These are phyloP conservation scores for Strigamia transsilvanica DNA, from an alignment of 2,888 invertebrate species.

Conservation along the genomic window DNA sequence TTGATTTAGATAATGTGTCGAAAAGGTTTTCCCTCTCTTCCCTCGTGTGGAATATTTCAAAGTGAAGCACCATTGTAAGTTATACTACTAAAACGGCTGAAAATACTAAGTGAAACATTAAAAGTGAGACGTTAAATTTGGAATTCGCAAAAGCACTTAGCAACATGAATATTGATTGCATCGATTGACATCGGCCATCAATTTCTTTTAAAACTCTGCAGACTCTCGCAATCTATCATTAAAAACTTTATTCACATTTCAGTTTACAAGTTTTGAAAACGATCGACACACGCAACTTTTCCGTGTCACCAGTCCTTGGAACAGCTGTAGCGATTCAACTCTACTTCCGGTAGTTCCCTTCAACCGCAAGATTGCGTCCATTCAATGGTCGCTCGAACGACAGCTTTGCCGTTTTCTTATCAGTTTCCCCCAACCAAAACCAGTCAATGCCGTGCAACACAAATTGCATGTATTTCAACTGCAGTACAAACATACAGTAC, in stretches of 20 bases:
- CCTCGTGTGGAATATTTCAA: too few relatives aligned
- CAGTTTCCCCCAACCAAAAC: conserved; percentile 1
- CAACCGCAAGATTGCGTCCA: conserved; percentile 49
- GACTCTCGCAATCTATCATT: background rate
- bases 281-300: conserved; percentile 26
- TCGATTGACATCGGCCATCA: background rate
- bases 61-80: too few relatives aligned
- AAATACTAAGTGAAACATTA: background rate
- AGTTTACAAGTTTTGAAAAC: conserved; percentile 1
- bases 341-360: conserved; percentile 35
- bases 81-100: background rate
- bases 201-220: background rate
- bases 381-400: conserved; percentile 39
- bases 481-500: background rate
- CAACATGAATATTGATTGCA: conserved; percentile 20
- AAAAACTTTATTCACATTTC: background rate
- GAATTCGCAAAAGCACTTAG: conserved; percentile 12
- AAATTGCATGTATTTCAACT: conserved; percentile 10
- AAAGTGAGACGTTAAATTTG: background rate
- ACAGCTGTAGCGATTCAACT: conserved; percentile 13
- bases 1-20: too few relatives aligned
- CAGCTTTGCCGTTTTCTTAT: conserved; percentile 44
- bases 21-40: too few relatives aligned
- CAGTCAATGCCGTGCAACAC: background rate
- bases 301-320: conserved; percentile 26